Conservation (phyloP, 2,797 vertebrate genomes). For the Poeciliopsis gracilis region DNA sequence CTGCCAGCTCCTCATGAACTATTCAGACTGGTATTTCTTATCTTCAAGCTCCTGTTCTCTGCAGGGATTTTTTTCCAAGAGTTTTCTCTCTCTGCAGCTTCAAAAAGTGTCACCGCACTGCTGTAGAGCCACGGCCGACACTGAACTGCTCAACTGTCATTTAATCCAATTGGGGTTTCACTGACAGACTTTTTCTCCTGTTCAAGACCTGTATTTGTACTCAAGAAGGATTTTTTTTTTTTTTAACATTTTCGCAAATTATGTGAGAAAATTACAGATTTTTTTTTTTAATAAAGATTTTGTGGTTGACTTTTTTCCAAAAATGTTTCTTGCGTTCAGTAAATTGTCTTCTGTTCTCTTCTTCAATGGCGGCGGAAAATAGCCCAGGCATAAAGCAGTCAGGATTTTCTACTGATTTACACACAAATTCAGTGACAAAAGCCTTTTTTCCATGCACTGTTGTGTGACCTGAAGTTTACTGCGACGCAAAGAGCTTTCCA, state of each 20-base stretch:
- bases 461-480: constrained; percentile 49
- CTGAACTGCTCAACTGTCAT: constrained; percentile 10
- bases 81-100: constrained; percentile 17
- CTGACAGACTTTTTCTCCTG: constrained; percentile 11
- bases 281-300: not conserved
- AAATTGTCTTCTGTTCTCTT: not conserved
- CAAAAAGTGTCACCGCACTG: constrained; percentile 1
- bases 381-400: not conserved
- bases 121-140: constrained; percentile 8
- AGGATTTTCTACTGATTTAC: not conserved
- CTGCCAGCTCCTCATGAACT: constrained; percentile 7
- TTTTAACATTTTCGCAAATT: not conserved
- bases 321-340: not conserved
- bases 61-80: constrained; percentile 1
- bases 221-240: constrained; percentile 14
- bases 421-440: constrained; percentile 1
- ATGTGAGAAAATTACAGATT: not conserved
- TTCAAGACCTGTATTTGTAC: constrained; percentile 11
- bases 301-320: constrained; percentile 7
- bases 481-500: constrained; percentile 18
- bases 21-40: constrained; percentile 7
- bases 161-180: constrained; percentile 24
- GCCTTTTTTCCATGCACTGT: constrained; percentile 27
- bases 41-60: not conserved
- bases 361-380: not conserved